Base-by-base conservation (phyloP, 2,888 invertebrate species). In the Trilocha varians region DNA sequence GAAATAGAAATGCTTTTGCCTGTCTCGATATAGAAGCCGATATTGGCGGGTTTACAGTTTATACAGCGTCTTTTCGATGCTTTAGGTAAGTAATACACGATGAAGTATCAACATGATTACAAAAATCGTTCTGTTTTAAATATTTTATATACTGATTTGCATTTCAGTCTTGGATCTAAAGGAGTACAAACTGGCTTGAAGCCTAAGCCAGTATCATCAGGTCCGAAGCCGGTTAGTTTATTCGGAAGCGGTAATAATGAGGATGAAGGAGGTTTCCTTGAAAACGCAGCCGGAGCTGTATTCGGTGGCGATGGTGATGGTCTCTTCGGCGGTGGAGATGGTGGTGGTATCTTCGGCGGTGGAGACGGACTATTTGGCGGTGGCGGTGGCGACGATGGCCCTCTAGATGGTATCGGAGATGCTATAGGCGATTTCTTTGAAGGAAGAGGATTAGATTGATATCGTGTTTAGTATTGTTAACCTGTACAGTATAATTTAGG, bases 1-100 rank as follows among this genome's bases (percentile, higher is more conserved):
- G 92, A 51, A 92, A 93, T 18, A 87, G 91, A 45, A 94, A 94
- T 63, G 89, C 94, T 49, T 94, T 93, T 58, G 88, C 93, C 32
- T 95, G 95, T 65, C 79, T 94, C 55, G 91, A 90, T 57, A 89
- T 94, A 59, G 91, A 92, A 48, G 93, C 91, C 2, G 87, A 87
- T 47, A 87, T 90, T 47, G 88, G 79, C 35, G 88, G 87, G 9
- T 89, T 87, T 49, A 84, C 87, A 35, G 59, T 90, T 43, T 89
- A 89, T 49, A 87, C 88, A 13, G 84, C 89, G 62, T 80, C 84
- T 8, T 87, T 85, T 46, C 78, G 78, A 65, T 87, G 87, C 58
- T 84, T 87, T 49, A 82, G 83, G 87, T 85, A 62, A 64, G 42
- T 14, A 3, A 17, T 18, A 34, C n/a, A n/a, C n/a, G n/a, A n/a